phyloP scores from a whole-genome alignment of 2,797 vertebrate species.

The Lepidocolaptes lacrymiger region DNA sequence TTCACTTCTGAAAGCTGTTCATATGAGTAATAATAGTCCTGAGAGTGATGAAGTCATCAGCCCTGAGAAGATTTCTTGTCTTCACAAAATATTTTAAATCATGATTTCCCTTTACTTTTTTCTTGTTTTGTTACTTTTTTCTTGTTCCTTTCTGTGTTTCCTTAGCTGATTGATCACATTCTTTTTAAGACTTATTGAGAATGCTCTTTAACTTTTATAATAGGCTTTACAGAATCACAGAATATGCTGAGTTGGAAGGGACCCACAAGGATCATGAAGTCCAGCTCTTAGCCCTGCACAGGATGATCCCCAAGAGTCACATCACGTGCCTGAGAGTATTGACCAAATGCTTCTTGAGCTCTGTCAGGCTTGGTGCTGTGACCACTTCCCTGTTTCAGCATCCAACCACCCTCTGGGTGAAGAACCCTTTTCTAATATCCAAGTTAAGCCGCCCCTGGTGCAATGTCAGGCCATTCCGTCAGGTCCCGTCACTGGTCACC shows the following conservation, averaged over 20 bases:
- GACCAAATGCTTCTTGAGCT: background rate
- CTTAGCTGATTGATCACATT: too few relatives aligned
- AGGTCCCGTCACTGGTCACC: background rate
- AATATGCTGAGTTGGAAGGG: background rate
- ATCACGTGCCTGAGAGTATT: background rate
- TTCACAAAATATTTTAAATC: background rate
- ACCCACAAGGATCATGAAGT: background rate
- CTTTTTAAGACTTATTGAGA: background rate
- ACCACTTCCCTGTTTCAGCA: background rate
- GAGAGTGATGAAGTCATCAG: background rate
- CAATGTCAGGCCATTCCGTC: background rate
- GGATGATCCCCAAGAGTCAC: background rate
- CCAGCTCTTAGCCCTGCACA: background rate
- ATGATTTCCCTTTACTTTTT: background rate
- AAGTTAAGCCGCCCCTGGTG: background rate
- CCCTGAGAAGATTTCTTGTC: background rate
- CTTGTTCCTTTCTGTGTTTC: too few relatives aligned
- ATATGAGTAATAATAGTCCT: background rate
- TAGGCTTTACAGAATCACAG: background rate
- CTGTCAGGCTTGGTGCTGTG: background rate
- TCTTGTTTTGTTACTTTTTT: background rate
- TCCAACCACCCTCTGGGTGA: background rate
- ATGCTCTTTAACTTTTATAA: background rate
- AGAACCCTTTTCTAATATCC: background rate
- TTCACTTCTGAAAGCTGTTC: background rate